These are phyloP conservation scores for Catharus minimus DNA, from an alignment of 2,113 vertebrate genomes.

Conservation along the genomic window DNA sequence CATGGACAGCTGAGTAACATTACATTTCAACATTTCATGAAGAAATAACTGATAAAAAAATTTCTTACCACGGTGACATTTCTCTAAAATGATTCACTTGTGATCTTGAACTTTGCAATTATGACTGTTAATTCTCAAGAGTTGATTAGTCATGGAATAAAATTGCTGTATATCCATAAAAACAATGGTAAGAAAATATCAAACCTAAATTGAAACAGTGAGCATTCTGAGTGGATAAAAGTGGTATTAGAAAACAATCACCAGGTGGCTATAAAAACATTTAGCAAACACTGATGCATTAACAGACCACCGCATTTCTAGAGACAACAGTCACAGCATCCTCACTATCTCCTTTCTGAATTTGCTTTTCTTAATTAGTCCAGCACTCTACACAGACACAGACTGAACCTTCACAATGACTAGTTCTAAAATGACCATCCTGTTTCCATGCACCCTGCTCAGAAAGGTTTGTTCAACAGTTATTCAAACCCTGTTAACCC, in stretches of 20 bases:
- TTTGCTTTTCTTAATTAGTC: not conserved
- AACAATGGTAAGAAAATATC: not conserved
- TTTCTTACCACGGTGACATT: slow-evolving; percentile 3
- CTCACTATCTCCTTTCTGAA: not conserved
- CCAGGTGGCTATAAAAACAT: not conserved
- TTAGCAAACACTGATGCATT: not conserved
- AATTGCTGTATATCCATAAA: not conserved
- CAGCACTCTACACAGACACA: not conserved
- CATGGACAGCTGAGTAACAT: slow-evolving; percentile 56
- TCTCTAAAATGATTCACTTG: slow-evolving; percentile 36
- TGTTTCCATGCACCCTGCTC: not conserved
- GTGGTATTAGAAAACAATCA: not conserved
- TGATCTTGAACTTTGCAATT: slow-evolving; percentile 35
- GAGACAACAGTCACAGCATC: not conserved
- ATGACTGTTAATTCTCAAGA: not conserved
- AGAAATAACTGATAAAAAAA: slow-evolving; percentile 35
- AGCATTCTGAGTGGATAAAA: not conserved
- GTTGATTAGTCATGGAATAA: not conserved
- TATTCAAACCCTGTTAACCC: not conserved
- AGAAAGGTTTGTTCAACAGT: not conserved
- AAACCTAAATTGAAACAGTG: not conserved
- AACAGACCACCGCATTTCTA: not conserved
- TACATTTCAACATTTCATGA: slow-evolving; percentile 40
- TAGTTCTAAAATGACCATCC: not conserved
- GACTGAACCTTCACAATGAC: not conserved